Base-by-base conservation (phyloP, 30 jellyfish, hydroid and myxozoan species). In the Clytia hemisphaerica region DNA sequence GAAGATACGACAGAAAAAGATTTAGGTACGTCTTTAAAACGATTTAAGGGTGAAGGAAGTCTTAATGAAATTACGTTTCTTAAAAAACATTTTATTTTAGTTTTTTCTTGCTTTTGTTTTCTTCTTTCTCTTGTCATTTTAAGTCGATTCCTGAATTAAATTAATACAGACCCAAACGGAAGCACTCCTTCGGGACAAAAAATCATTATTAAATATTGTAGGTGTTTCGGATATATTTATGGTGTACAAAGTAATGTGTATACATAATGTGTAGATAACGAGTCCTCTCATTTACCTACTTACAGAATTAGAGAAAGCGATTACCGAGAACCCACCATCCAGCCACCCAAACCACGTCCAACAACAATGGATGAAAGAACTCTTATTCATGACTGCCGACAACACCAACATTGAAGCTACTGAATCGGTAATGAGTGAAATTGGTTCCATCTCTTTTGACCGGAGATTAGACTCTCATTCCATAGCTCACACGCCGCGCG, bases 401-500 rank as follows among this genome's bases (percentile, higher is more conserved):
- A 74, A 69, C 25, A 84, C 73, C 7, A 81, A 85, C 36, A 69
- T 89, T 42, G 84, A 79, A 1, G 88, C 86, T 19, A 78, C 92
- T 2, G 95, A 83, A 63, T 89, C 98, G 12, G 57, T 89, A 19
- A 53, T 81, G 74, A 89, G 98, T 57, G 98, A 89, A 51, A 89
- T 89, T 28, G 98, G 98, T 18, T 89, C 98, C 58, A 63, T 79
- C 16, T 58, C 83, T 70, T 89, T 89, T 57, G 98, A 89, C 60
- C 69, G 72, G 42, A 57, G 95, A 45, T 58, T 80, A 6, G 98
- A 81, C 29, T 58, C 84, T 38, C 34, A 64, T 50, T 73, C 94
- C 7, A 59, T 81, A 6, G 62, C 44, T 6, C 37, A 88, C 57
- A 79, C 97, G n/a, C 97, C 97, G 3, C 94, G 97, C 30, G 88